phyloP scores from a whole-genome alignment of 64 coral and sea anemone species.

The Orbicella faveolata region DNA sequence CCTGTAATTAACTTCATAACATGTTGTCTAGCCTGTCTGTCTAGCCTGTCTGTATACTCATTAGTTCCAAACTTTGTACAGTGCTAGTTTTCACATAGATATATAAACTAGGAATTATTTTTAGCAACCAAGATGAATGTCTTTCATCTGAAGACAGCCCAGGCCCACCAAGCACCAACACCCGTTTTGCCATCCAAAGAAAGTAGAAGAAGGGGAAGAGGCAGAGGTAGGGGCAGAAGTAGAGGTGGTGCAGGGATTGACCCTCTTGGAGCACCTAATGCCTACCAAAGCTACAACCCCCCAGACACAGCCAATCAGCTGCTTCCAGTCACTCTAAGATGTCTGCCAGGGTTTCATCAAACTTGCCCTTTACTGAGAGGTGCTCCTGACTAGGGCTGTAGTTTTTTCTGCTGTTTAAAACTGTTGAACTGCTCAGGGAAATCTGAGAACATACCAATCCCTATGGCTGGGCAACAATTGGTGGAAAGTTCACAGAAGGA shows the following conservation, averaged over 20 bases:
- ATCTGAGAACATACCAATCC: conserved; percentile 18
- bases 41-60: too few species aligned
- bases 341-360: conserved; percentile 9
- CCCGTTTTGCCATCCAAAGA: too few species aligned
- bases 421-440: not conserved
- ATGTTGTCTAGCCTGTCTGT: too few species aligned
- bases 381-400: not conserved
- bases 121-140: too few species aligned
- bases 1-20: too few species aligned
- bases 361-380: not conserved
- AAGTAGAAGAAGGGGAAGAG: conserved; percentile 3
- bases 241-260: not conserved
- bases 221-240: not conserved
- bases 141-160: too few species aligned
- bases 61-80: too few species aligned
- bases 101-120: too few species aligned
- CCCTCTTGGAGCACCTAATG: not conserved
- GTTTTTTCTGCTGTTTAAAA: conserved; percentile 40
- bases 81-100: too few species aligned
- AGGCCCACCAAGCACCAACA: too few species aligned
- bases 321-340: not conserved
- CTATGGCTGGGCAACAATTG: conserved; percentile 20
- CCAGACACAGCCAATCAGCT: conserved; percentile 19
- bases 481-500: not conserved
- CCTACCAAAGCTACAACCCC: conserved; percentile 9